Evolutionary conservation across 2,888 invertebrate species (phyloP), one percentile per base, ranked within the genome.

Genomic region (Ectemnius continuus): DNA sequence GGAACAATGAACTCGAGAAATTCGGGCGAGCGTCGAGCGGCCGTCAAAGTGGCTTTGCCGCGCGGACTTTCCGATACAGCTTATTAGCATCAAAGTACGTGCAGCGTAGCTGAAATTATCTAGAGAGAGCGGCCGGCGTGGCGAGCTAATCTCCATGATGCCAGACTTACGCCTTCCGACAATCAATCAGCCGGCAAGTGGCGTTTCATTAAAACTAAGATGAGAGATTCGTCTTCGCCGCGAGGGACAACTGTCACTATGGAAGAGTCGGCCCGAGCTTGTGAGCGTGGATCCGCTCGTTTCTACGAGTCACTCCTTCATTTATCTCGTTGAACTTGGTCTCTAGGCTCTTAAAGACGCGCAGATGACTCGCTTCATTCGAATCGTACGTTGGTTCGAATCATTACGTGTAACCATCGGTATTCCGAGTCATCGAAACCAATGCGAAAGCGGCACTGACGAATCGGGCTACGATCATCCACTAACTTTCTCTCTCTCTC

Each of bases 331-430:
- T 36, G 36, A 36, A 36, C 36, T 36, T 36, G 36, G 36, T 36
- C 36, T 36, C 36, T 36, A 36, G 36, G 36, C 36, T 36, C 8
- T n/a, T 23, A 45, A 18, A 8, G n/a, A 26, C 57, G 26, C 28
- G 16, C n/a, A 28, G 45, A 47, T 13, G 18, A 56, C 45, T 26
- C 59, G 52, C 26, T 26, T 16, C 6, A 16, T 14, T 46, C 36
- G 60, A 23, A 2, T 56, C 60, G 13, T 11, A 20, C 1, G 52
- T 59, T 64, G 23, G 48, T 45, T 52, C 11, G n/a, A 56, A 59
- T 52, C 14, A 13, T 65, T 60, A 26, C 23, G 14, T 60, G 18
- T 6, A 26, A 26, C 48, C 26, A 60, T 36, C 59, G 52, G 46
- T 48, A 57, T 14, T 47, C 47, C 14, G n/a, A 59, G 58, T 28